These are phyloP conservation scores for Unio pictorum DNA, from an alignment of 2,888 invertebrate genomes.

Conservation along the genomic window DNA sequence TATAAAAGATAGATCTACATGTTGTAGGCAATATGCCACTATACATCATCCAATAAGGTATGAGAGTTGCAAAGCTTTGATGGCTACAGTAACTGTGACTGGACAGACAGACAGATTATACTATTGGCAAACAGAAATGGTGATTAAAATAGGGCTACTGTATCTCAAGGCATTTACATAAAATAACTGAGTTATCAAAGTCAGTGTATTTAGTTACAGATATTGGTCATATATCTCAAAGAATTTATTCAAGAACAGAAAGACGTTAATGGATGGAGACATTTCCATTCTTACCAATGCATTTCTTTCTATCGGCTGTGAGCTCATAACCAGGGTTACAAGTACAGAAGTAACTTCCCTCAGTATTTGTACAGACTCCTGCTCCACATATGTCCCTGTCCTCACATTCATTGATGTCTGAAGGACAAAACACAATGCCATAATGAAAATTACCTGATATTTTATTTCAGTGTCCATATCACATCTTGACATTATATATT, in stretches of 20 bases:
- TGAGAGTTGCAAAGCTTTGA: no score
- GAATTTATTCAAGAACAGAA: background rate
- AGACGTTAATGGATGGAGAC: background rate
- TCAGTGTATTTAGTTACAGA: background rate
- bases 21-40: no score
- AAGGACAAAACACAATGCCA: background rate
- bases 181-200: background rate
- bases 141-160: no score
- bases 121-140: no score
- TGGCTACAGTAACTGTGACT: no score
- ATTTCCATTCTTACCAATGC: slow-evolving; percentile 74
- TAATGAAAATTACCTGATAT: slow-evolving; percentile 4
- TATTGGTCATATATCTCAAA: background rate
- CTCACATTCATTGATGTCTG: slow-evolving; percentile 88
- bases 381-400: slow-evolving; percentile 81
- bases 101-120: no score
- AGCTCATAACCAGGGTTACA: slow-evolving; percentile 85
- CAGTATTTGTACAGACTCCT: slow-evolving; percentile 85
- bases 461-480: background rate
- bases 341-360: slow-evolving; percentile 86
- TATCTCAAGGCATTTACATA: background rate
- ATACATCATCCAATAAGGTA: no score
- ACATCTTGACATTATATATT: no score
- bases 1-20: no score
- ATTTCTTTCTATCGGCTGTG: slow-evolving; percentile 82